Percentiles rank a stretch among this genome's conserved stretches.
phyloP scores from a whole-genome alignment of 2,113 vertebrate genomes.

The Podocnemis expansa region DNA sequence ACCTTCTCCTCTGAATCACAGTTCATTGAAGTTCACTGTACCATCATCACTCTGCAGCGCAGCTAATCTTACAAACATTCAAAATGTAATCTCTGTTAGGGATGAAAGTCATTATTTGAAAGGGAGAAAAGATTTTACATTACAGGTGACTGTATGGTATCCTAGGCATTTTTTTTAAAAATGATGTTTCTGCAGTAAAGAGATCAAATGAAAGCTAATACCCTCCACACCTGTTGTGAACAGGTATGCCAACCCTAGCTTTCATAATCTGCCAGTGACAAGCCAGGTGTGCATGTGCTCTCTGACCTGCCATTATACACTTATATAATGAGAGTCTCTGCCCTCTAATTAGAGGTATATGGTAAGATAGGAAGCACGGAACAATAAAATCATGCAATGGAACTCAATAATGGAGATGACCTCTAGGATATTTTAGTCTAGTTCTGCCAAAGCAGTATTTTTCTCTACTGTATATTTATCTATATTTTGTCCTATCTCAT shows the following conservation, averaged over 20 bases:
- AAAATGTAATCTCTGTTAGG: conserved; percentile 52
- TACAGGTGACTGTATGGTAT: conserved; percentile 28
- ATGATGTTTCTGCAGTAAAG: background rate
- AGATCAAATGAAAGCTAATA: conserved; percentile 21
- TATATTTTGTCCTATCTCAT: background rate
- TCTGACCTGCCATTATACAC: background rate
- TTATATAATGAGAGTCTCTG: background rate
- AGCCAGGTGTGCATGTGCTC: background rate
- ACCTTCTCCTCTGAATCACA: conserved; percentile 45
- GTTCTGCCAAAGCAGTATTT: background rate
- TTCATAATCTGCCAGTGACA: background rate
- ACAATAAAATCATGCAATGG: background rate
- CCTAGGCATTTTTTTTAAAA: conserved; percentile 35
- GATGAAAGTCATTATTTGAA: conserved; percentile 36
- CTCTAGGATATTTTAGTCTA: background rate
- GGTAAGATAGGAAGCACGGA: background rate
- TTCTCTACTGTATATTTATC: background rate
- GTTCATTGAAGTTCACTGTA: conserved; percentile 61
- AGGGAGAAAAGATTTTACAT: conserved; percentile 44
- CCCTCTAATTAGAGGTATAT: background rate
- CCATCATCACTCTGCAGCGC: conserved; percentile 60
- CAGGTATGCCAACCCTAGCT: background rate
- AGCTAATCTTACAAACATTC: conserved; percentile 65
- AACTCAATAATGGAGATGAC: background rate
- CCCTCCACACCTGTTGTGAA: background rate